Evolutionary conservation across 2,797 vertebrate genomes (phyloP), one percentile per base, ranked within the genome.

Genomic region (Tiaroga cobitis): DNA sequence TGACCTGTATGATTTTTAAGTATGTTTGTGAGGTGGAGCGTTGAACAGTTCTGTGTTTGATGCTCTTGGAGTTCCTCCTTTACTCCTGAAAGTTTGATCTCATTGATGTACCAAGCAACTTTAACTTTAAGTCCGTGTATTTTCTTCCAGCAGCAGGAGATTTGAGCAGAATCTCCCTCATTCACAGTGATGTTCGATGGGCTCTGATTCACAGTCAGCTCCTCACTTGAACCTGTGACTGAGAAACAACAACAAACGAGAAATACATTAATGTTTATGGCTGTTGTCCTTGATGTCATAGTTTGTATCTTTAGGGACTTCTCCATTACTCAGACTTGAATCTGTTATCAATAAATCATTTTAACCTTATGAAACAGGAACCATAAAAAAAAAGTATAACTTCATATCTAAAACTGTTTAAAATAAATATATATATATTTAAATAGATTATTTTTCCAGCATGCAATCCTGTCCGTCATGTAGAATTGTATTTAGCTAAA

Each of bases 41-140:
- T 6, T n/a, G n/a, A 29, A 29, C 77, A 79, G 76, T 8, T 41
- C 32, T 77, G 68, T 70, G 21, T n/a, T 41, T 13, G 6, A 4
- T 15, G 0, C 15, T 73, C 24, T 46, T 73, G 24, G 41, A 8
- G 15, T 5, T 46, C 0, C 1, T 46, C 21, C 2, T 79, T 29
- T 29, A 18, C 24, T 2, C 9, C 76, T 18, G 2, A 2, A 5
- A 1, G 8, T 61, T 7, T 19, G 11, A 0, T 39, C 8, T 43
- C 15, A 8, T 63, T 43, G 32, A 19, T 46, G 2, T 6, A 10
- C 77, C 78, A 80, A 67, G 0, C 2, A 18, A 34, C 16, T 67
- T 80, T 80, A 32, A 3, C 4, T 1, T 0, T 16, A 0, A 8
- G 0, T 0, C 8, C 0, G 11, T 41, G 8, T 26, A 0, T 24